Evolutionary conservation across 1,140 invertebrate genomes (phyloP), one percentile per base, ranked within the genome.

Genomic region (Polyergus mexicanus): DNA sequence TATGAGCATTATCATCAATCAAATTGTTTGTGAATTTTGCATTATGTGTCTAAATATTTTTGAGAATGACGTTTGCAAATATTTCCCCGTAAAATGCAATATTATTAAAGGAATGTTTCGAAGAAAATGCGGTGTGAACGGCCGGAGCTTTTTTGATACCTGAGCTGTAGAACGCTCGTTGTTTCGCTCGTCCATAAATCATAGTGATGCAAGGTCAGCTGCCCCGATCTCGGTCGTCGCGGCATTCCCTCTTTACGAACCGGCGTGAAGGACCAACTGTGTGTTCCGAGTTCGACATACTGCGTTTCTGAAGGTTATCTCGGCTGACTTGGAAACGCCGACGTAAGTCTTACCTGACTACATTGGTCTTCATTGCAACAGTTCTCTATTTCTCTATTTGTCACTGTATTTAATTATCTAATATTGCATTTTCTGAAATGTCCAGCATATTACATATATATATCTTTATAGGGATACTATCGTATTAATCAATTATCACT

Each of bases 41-140:
- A 63, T 1, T 8, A 19, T 35, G 35, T 5, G 93, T 94, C 93
- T 93, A 93, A 94, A 94, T 94, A 94, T 94, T 94, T 93, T 89
- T 75, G 8, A 41, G 28, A 86, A 90, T 87, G 86, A 91, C 87
- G 91, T 86, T 35, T 62, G 89, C 87, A 84, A 84, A 58, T 72
- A 32, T 58, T n/a, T 60, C 22, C 60, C 22, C 25, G n/a, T 75
- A 69, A 72, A 87, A 77, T 60, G 68, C 19, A 62, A 87, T 75
- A 56, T 58, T 58, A 66, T 68, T 28, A 63, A 25, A 60, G 54
- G 74, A 51, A 84, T 85, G 65, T 76, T 44, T 65, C 22, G 81
- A 56, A 68, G 80, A 76, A 92, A 93, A 92, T 92, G 78, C 72
- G 22, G 85, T 86, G 88, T 89, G 87, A 91, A 92, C 74, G 80